phyloP scores from a whole-genome alignment of 2,113 vertebrate species.

The Dicaeum eximium region DNA sequence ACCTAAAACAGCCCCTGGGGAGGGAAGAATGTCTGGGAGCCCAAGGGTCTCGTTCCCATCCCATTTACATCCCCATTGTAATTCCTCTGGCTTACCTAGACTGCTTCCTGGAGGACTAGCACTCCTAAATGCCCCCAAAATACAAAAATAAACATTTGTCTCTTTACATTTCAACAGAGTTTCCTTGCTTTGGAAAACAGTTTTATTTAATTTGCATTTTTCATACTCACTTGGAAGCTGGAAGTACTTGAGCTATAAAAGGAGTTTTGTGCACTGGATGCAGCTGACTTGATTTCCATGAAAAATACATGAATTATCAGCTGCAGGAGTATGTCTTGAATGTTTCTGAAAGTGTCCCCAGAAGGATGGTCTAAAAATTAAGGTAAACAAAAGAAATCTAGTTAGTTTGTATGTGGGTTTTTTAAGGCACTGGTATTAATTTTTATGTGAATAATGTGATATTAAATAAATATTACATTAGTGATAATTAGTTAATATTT shows the following conservation, averaged over 20 bases:
- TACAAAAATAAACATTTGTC: not conserved
- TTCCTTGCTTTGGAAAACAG: not conserved
- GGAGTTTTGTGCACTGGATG: not conserved
- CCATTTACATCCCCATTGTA: not conserved
- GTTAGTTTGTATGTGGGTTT: not conserved
- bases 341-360: not conserved
- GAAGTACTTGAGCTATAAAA: not conserved
- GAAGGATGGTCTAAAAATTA: not conserved
- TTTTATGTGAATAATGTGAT: not conserved
- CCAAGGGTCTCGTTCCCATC: not conserved
- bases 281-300: not conserved
- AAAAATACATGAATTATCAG: not conserved
- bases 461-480: not conserved
- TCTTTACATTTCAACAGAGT: not conserved
- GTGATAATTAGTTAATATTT: not conserved
- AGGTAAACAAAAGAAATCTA: not conserved
- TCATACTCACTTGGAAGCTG: not conserved
- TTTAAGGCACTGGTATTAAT: not conserved
- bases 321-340: not conserved
- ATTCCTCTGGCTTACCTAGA: not conserved
- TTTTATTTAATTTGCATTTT: slow-evolving; percentile 5
- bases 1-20: not conserved
- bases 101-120: not conserved
- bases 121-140: not conserved
- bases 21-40: not conserved